Conservation (phyloP, 1,140 invertebrate species). For the Conus ventricosus region DNA sequence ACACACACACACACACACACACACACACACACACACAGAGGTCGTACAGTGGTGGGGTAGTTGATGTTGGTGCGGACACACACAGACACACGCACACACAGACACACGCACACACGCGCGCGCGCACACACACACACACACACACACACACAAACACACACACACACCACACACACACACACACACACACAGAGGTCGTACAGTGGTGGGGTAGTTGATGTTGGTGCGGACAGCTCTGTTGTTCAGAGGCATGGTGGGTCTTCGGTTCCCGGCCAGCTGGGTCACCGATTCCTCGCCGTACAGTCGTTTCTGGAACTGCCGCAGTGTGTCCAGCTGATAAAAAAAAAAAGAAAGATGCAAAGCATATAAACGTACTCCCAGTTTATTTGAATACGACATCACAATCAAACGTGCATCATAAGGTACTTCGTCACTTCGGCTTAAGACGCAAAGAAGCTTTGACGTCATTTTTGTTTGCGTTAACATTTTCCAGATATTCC, state of each 20-base stretch:
- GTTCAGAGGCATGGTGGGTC: conserved; percentile 91
- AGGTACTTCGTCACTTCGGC: no score
- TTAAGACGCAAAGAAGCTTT: no score
- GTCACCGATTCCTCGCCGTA: conserved; percentile 37
- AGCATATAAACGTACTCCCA: background rate
- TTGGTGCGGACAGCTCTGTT: conserved; percentile 94
- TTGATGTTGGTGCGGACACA: conserved; percentile 88
- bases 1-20: background rate
- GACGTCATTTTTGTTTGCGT: no score
- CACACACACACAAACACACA: background rate
- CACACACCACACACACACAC: background rate
- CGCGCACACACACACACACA: background rate
- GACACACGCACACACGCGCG: background rate
- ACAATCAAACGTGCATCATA: no score
- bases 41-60: conserved; percentile 86
- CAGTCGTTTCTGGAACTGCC: conserved; percentile 37
- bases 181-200: conserved; percentile 72
- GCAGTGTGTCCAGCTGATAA: conserved; percentile 32
- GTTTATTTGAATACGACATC: no score
- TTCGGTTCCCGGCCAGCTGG: conserved; percentile 35
- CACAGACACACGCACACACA: conserved; percentile 32
- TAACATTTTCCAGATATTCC: no score
- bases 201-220: conserved; percentile 91
- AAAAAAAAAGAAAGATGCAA: background rate
- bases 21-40: background rate